Evolutionary conservation across 1,140 invertebrate species (phyloP).

Genomic region (Dreissena rostriformis): DNA sequence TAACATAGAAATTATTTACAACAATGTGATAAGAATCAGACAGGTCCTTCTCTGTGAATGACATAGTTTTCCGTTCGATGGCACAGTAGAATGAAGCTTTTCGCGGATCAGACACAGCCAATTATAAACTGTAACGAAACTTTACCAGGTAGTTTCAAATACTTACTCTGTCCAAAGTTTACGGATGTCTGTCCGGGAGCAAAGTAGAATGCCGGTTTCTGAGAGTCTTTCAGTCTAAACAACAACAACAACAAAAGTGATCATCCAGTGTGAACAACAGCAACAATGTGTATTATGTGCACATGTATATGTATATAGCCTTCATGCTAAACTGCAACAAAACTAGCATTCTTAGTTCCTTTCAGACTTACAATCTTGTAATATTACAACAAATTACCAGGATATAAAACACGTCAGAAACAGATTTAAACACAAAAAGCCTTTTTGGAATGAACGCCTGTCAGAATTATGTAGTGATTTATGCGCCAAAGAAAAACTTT

Average conservation of each 20-base stretch:
- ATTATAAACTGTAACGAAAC: not conserved
- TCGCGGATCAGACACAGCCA: not conserved
- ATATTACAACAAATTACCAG: not conserved
- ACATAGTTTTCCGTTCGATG: not conserved
- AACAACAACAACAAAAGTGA: constrained; percentile 14
- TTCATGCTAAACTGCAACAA: no score
- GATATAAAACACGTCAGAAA: no score
- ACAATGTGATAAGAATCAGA: no score
- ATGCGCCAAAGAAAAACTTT: no score
- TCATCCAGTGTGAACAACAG: not conserved
- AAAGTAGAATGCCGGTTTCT: constrained; percentile 72
- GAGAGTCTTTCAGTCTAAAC: constrained; percentile 69
- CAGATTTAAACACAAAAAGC: no score
- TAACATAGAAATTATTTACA: no score
- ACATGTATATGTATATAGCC: no score
- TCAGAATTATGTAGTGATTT: no score
- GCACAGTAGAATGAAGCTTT: constrained; percentile 5
- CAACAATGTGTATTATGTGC: no score
- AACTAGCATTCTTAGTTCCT: no score
- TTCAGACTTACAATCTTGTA: no score
- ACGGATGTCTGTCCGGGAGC: constrained; percentile 56
- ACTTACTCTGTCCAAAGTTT: constrained; percentile 62
- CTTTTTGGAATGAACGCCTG: no score
- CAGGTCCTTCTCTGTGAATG: not conserved
- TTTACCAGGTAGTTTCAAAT: not conserved